Percentiles rank a stretch among this genome's conserved stretches.
These are phyloP conservation scores for Rutilus rutilus DNA, from an alignment of 2,113 vertebrate genomes.

Conservation along the genomic window DNA sequence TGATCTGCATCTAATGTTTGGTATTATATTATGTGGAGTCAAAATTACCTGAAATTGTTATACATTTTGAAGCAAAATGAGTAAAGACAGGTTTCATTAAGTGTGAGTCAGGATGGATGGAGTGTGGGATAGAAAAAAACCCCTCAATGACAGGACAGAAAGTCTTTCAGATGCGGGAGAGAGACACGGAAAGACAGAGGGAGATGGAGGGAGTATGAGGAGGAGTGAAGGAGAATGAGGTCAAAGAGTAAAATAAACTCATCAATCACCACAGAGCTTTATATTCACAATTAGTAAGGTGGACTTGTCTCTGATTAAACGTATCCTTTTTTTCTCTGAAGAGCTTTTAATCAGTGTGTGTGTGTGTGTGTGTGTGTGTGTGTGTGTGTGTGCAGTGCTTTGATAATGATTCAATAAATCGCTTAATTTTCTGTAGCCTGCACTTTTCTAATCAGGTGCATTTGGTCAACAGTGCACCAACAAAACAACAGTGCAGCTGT, in stretches of 20 bases:
- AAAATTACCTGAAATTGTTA: neutral
- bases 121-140: neutral
- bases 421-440: neutral
- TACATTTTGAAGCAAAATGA: neutral
- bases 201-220: constrained; percentile 18
- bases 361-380: neutral
- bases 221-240: constrained; percentile 22
- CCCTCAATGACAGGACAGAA: constrained; percentile 1
- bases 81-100: constrained; percentile 18
- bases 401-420: neutral
- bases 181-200: constrained; percentile 1
- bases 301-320: constrained; percentile 40
- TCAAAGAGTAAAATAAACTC: constrained; percentile 35
- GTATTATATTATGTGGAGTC: neutral
- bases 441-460: constrained; percentile 13
- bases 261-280: constrained; percentile 28
- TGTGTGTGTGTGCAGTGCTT: neutral
- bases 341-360: constrained; percentile 29
- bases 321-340: neutral
- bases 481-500: no score
- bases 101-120: constrained; percentile 5
- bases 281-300: constrained; percentile 35
- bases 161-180: neutral
- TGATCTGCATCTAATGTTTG: neutral
- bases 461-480: neutral